A percentile compares a stretch with the other conserved stretches of the same genome.
Conservation (phyloP, 2,888 invertebrate species). For the Drosophila imparisetae region DNA sequence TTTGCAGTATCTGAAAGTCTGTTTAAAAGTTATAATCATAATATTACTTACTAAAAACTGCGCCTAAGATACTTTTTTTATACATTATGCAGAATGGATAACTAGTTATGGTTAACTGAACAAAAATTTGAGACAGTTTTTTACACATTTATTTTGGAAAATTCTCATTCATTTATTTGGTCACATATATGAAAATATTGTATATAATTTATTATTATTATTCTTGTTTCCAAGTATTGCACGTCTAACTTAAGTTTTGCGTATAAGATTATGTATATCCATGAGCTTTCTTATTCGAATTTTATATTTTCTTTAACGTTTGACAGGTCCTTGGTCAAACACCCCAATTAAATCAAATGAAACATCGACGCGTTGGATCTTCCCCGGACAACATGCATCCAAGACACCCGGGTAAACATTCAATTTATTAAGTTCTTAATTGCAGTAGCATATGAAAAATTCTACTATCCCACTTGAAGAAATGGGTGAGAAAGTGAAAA, state of each 20-base stretch:
- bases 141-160: neutral
- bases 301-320: constrained; percentile 4
- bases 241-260: neutral
- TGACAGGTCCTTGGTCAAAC: constrained; percentile 84
- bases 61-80: constrained; percentile 3
- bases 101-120: neutral
- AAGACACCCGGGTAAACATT: constrained; percentile 81
- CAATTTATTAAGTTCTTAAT: neutral
- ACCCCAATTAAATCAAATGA: constrained; percentile 82
- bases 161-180: too few species aligned
- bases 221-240: neutral
- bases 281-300: neutral
- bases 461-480: neutral
- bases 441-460: neutral
- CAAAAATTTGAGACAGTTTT: neutral
- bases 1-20: neutral
- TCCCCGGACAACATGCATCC: constrained; percentile 85
- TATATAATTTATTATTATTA: neutral
- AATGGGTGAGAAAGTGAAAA: neutral
- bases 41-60: neutral
- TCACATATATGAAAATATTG: neutral
- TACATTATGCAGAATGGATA: neutral
- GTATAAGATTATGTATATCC: neutral
- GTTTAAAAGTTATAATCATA: neutral
- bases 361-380: constrained; percentile 84